Base-by-base conservation (phyloP, 2,797 vertebrate genomes). In the Anas bahamensis region DNA sequence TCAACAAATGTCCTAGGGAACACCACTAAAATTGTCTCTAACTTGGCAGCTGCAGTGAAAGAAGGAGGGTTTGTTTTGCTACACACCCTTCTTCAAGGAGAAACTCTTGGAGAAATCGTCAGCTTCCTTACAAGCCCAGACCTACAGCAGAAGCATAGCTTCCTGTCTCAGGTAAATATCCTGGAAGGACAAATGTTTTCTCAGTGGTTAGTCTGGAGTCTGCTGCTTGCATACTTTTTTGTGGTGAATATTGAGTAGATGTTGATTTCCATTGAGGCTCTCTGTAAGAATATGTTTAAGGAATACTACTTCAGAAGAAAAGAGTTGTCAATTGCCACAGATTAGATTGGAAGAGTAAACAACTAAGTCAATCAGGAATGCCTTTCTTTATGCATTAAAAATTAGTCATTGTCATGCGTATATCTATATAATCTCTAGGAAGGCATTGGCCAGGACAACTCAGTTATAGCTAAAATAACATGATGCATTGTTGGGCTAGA, bases 11-110 rank as follows among this genome's bases (percentile, higher is more conserved):
- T 95, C 26, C 81, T 98, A 3, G 95, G 35, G 28, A 97, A 96
- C 10, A 94, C 97, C 0, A 46, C 96, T 18, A 59, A 90, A 15
- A 95, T 98, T 16, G 63, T 99, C 48, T 50, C 90, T 65, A 98
- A 99, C 93, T 97, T 99, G 97, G 95, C 92, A 15, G 98, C 98
- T 17, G 97, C 98, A 22, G 96, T 98, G 64, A 99, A 97, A 93
- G 98, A 98, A 50, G 98, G 98, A 1, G 99, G 99, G 2, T 99
- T 99, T 95, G 74, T 99, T 86, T 97, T 99, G 63, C 70, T 99
- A 18, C 99, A 99, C 96, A 98, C 98, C 1, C 96, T 99, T 88
- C 98, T 99, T 44, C 98, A 97, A 86, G 99, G 98, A 57, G 97
- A 99, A 77, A 97, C 97, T 18, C 95, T 99, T 21, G 98, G 98